Percentiles rank a stretch among this genome's conserved stretches.
phyloP scores from a whole-genome alignment of 2,797 vertebrate genomes.

The Eidolon dupreanum region DNA sequence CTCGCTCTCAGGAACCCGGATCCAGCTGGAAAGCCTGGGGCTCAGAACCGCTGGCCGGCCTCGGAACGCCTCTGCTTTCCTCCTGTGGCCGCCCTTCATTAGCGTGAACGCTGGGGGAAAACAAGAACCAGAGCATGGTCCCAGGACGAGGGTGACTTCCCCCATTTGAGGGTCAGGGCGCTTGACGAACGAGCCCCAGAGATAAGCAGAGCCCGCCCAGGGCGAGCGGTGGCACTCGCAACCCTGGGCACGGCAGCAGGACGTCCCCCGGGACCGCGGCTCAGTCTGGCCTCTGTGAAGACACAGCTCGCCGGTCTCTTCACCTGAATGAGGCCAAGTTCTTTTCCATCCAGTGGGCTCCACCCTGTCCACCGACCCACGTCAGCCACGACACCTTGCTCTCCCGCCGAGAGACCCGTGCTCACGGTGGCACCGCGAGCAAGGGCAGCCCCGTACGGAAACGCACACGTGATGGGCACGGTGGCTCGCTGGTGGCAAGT shows the following conservation, averaged over 20 bases:
- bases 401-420: fast-evolving
- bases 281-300: background rate
- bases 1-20: background rate
- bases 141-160: fast-evolving
- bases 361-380: too few species aligned
- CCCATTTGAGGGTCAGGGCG: fast-evolving
- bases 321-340: too few species aligned
- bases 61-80: background rate
- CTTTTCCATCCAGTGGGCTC: background rate
- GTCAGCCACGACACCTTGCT: background rate
- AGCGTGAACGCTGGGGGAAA: background rate
- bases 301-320: background rate
- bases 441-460: background rate
- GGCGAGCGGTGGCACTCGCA: background rate
- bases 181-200: background rate
- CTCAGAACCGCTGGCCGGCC: background rate
- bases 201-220: background rate
- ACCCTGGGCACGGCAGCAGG: fast-evolving
- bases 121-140: background rate
- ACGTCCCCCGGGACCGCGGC: background rate
- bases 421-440: background rate
- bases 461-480: fast-evolving
- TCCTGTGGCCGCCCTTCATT: fast-evolving
- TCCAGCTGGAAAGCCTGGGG: background rate
- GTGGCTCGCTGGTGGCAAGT: too few species aligned